phyloP scores from a whole-genome alignment of 2,113 vertebrate genomes.

The Nibea albiflora region DNA sequence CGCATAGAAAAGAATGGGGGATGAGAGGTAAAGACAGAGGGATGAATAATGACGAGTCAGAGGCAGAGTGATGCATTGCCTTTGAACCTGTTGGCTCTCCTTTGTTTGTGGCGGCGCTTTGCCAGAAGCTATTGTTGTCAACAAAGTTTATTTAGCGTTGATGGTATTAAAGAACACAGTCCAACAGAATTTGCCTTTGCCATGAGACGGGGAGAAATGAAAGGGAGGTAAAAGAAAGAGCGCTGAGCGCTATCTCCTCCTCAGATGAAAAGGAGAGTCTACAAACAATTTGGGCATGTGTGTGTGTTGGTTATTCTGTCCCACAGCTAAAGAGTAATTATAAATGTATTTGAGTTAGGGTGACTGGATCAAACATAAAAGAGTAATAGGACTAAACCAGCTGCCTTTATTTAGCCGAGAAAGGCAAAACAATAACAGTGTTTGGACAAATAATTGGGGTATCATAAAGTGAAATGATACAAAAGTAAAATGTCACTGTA shows the following conservation, averaged over 20 bases:
- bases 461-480: slow-evolving; percentile 23
- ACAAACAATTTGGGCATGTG: slow-evolving; percentile 63
- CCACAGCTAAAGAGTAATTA: slow-evolving; percentile 68
- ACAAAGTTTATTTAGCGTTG: slow-evolving; percentile 83
- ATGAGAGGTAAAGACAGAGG: slow-evolving; percentile 82
- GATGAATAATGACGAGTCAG: slow-evolving; percentile 83
- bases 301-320: slow-evolving; percentile 43
- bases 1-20: slow-evolving; percentile 62
- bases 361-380: slow-evolving; percentile 68
- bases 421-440: slow-evolving; percentile 30
- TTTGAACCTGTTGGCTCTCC: slow-evolving; percentile 86
- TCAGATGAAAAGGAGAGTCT: slow-evolving; percentile 77
- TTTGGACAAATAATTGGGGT: slow-evolving; percentile 46
- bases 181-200: slow-evolving; percentile 71
- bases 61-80: slow-evolving; percentile 82
- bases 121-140: slow-evolving; percentile 84
- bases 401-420: slow-evolving; percentile 54
- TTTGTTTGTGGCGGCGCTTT: slow-evolving; percentile 80
- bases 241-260: slow-evolving; percentile 61
- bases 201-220: slow-evolving; percentile 69
- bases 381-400: slow-evolving; percentile 49
- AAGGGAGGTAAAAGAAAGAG: slow-evolving; percentile 63
- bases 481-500: slow-evolving; percentile 42
- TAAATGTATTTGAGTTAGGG: slow-evolving; percentile 57
- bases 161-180: slow-evolving; percentile 81